phyloP scores from a whole-genome alignment of 2,888 invertebrate genomes.

The Polyommatus iphigenia region DNA sequence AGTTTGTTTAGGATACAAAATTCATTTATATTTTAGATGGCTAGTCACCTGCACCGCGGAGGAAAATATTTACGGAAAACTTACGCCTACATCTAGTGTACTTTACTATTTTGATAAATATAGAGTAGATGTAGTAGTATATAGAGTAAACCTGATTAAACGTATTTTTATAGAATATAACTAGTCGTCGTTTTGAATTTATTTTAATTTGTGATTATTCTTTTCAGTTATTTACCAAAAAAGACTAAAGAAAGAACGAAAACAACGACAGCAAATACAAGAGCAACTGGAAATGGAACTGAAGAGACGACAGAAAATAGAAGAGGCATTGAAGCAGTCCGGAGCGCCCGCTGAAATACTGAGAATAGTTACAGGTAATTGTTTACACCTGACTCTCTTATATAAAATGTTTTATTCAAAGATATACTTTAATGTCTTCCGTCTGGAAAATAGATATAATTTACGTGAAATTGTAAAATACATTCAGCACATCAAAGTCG shows the following conservation, averaged over 20 bases:
- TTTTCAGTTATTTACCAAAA: slow-evolving; percentile 92
- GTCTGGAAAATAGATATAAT: background rate
- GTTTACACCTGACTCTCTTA: background rate
- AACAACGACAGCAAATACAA: slow-evolving; percentile 89
- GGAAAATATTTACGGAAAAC: background rate
- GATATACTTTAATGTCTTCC: background rate
- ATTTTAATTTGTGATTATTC: slow-evolving; percentile 35
- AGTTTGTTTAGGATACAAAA: slow-evolving; percentile 11
- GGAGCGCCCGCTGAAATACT: slow-evolving; percentile 88
- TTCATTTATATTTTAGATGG: slow-evolving; percentile 5
- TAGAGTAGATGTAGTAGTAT: too few relatives aligned
- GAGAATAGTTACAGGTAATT: slow-evolving; percentile 88
- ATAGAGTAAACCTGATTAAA: background rate
- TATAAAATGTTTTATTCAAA: background rate
- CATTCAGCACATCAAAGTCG: slow-evolving; percentile 11
- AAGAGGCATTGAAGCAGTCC: slow-evolving; percentile 89
- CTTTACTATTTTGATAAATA: background rate
- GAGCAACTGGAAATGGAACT: slow-evolving; percentile 91
- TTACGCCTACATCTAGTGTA: background rate
- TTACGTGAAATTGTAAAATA: background rate
- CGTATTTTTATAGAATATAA: background rate
- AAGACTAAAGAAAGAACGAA: slow-evolving; percentile 92
- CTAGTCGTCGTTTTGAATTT: background rate
- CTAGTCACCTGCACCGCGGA: background rate
- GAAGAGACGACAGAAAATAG: slow-evolving; percentile 88